A percentile compares a stretch with the other conserved stretches of the same genome.
These are phyloP conservation scores for Leptothorax acervorum DNA, from an alignment of 2,888 invertebrate genomes.

Conservation along the genomic window DNA sequence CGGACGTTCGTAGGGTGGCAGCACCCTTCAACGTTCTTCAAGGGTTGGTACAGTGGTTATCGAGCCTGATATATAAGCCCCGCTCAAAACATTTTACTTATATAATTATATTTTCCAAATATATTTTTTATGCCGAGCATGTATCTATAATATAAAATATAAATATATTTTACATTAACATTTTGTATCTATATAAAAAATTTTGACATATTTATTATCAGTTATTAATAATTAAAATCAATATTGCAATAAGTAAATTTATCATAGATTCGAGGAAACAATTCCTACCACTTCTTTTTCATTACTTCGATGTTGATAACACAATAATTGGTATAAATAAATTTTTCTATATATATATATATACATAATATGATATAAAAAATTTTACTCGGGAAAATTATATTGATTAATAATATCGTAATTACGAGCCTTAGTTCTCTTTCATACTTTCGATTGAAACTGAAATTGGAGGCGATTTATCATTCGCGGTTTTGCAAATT, in stretches of 20 bases:
- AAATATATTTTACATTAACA: not conserved
- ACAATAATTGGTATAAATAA: not conserved
- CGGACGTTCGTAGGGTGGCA: constrained; percentile 79
- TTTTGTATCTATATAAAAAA: not conserved
- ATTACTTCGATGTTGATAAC: not conserved
- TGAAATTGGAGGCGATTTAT: not conserved
- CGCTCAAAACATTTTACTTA: not conserved
- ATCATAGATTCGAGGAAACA: not conserved
- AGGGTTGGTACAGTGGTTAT: constrained; percentile 34
- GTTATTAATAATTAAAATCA: constrained; percentile 3
- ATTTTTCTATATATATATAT: not conserved
- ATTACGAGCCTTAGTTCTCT: not conserved
- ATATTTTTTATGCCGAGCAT: constrained; percentile 15
- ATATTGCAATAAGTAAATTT: not conserved
- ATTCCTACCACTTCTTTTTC: not conserved
- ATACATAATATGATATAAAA: not conserved
- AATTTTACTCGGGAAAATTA: not conserved
- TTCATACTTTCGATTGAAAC: not conserved
- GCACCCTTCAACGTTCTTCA: constrained; percentile 77
- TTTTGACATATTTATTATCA: not conserved
- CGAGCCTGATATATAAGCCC: constrained; percentile 21
- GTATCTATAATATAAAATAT: not conserved
- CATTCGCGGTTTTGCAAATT: constrained; percentile 16
- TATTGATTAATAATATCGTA: not conserved
- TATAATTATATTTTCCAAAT: constrained; percentile 6